These are phyloP conservation scores for Camptogramma bilineatum DNA, from an alignment of 2,888 invertebrate genomes.

Conservation along the genomic window DNA sequence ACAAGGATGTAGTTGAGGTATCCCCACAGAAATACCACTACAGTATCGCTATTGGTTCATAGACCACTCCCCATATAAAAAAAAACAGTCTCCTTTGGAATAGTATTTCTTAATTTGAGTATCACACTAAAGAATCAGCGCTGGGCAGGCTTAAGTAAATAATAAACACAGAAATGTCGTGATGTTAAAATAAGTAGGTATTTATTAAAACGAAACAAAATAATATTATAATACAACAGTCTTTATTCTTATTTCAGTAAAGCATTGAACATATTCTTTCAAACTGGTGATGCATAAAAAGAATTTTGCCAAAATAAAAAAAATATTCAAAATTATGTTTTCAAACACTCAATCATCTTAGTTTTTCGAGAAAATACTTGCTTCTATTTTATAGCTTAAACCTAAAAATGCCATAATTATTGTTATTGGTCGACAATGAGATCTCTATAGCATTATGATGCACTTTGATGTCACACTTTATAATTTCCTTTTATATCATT, in stretches of 20 bases:
- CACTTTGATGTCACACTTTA: conserved; percentile 69
- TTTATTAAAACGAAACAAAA: conserved; percentile 77
- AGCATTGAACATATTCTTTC: conserved; percentile 73
- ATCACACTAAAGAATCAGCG: not conserved
- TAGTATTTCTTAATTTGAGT: too few relatives aligned
- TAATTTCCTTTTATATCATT: conserved; percentile 68
- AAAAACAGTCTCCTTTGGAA: too few relatives aligned
- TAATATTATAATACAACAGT: conserved; percentile 83
- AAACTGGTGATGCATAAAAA: conserved; percentile 65
- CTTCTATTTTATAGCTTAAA: conserved; percentile 71
- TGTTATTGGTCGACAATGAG: conserved; percentile 85
- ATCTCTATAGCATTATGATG: conserved; percentile 81
- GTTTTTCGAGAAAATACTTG: conserved; percentile 62
- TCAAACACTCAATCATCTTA: conserved; percentile 48
- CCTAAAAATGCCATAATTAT: conserved; percentile 85
- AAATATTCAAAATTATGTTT: conserved; percentile 59
- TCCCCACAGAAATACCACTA: too few relatives aligned
- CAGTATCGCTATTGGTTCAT: too few relatives aligned
- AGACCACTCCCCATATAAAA: too few relatives aligned
- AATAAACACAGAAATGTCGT: conserved; percentile 51
- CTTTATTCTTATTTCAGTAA: conserved; percentile 84
- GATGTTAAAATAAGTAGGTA: conserved; percentile 73
- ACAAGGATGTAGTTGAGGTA: too few relatives aligned
- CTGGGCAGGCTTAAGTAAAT: conserved; percentile 36
- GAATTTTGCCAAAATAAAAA: conserved; percentile 67